Evolutionary conservation across 2,888 invertebrate genomes (phyloP), one percentile per base, ranked within the genome.

Genomic region (Polietes domitor): DNA sequence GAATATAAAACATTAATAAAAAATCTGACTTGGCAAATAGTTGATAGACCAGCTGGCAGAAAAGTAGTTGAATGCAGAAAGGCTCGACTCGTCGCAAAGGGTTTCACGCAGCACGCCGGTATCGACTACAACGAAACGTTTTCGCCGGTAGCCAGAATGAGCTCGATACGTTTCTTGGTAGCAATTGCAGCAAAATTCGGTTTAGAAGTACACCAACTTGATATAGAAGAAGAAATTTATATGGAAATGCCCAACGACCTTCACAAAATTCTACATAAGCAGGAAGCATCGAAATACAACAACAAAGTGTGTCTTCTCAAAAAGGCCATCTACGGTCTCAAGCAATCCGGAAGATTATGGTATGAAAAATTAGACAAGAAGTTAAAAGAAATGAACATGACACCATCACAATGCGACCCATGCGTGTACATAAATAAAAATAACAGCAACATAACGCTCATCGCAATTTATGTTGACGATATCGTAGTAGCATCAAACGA

Each of bases 31-130:
- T 86, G 82, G 82, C 37, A 82, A 47, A 68, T 82, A 32, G 78
- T 83, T 5, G 85, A 86, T 41, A 61, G 61, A 0, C 85, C 83
- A 17, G 21, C 28, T 0, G 24, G 72, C 9, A 26, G 77, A 15
- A 83, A 86, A 41, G 70, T 84, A 7, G 82, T 86, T 55, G 77
- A 58, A 9, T 84, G 86, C 26, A 85, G 87, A 47, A 90, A 90
- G 75, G 89, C 89, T 12, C 72, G 83, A 28, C 71, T 78, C 10
- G 76, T 80, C 12, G 80, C 76, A 53, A 81, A 65, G 24, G 77
- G 82, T 21, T 77, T 53, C 28, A 63, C 68, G 7, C 82, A 82
- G 58, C 63, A 37, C 55, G 72, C 65, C 37, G 77, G 47, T 43
- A 72, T 71, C 50, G 70, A 70, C 37, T 82, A 72, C 17, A n/a